Conservation (phyloP, 2,797 vertebrate genomes). For the Sarcophilus harrisii region DNA sequence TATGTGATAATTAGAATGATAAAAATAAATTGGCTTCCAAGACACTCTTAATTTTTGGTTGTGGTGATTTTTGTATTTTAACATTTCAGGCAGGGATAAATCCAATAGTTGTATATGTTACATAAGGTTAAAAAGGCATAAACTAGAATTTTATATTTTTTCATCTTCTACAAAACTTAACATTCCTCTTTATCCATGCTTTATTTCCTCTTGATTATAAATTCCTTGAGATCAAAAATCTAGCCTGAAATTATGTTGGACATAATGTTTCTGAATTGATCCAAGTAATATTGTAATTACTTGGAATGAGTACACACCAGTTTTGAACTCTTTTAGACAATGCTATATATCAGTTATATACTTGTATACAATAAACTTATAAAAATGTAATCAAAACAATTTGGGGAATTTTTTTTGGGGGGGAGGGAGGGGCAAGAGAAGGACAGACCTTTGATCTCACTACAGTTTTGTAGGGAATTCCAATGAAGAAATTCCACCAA, state of each 20-base stretch:
- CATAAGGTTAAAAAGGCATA: conserved; percentile 28
- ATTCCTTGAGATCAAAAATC: not conserved
- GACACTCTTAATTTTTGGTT: not conserved
- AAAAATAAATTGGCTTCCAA: conserved; percentile 8
- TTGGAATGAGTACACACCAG: not conserved
- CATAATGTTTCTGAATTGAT: not conserved
- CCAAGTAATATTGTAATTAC: not conserved
- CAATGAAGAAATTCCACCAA: not conserved
- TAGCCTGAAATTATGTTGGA: not conserved
- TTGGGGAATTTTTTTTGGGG: not conserved
- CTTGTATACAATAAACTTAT: not conserved
- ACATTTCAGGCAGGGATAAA: conserved; percentile 1
- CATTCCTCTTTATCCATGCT: not conserved
- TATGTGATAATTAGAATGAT: not conserved
- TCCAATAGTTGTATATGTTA: conserved; percentile 10
- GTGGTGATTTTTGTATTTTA: conserved; percentile 20
- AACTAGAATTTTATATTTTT: not conserved
- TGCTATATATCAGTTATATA: not conserved
- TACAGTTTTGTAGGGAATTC: not conserved
- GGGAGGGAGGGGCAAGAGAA: not conserved
- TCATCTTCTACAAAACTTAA: not conserved
- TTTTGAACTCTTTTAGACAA: not conserved
- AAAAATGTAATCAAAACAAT: not conserved
- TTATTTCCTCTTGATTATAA: conserved; percentile 10
- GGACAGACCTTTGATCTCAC: not conserved